Conservation (phyloP, 2,797 vertebrate genomes). For the Varecia variegata region DNA sequence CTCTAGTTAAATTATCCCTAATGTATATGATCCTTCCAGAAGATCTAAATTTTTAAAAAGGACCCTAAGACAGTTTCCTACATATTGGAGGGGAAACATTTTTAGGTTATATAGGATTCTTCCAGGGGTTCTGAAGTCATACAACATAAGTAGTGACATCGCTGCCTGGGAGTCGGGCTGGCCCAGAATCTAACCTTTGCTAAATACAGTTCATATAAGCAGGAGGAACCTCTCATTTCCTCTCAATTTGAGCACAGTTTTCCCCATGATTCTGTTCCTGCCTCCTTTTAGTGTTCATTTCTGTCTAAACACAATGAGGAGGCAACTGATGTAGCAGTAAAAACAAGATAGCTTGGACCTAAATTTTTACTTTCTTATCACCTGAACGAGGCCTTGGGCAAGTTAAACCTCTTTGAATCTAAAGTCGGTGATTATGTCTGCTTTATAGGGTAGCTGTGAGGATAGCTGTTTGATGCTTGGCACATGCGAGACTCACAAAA, state of each 20-base stretch:
- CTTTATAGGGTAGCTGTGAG: neutral
- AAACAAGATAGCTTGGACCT: neutral
- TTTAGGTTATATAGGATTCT: neutral
- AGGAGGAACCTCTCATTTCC: neutral
- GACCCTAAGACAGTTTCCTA: neutral
- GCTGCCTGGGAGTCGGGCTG: neutral
- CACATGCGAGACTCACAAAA: neutral
- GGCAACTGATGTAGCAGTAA: neutral
- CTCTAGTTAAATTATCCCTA: neutral
- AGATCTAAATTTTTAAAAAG: neutral
- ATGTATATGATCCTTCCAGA: neutral
- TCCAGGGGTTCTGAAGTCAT: neutral
- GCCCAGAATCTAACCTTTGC: neutral
- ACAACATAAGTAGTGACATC: neutral
- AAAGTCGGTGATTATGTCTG: neutral
- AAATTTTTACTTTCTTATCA: neutral
- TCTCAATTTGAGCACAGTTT: neutral
- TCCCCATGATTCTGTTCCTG: neutral
- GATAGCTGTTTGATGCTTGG: neutral
- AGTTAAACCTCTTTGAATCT: neutral
- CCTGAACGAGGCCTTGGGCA: neutral
- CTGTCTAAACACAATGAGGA: neutral
- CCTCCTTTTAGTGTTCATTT: neutral
- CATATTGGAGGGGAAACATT: neutral
- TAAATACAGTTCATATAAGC: neutral